Evolutionary conservation across 2,888 invertebrate species (phyloP).

Genomic region (Perdita meconis): DNA sequence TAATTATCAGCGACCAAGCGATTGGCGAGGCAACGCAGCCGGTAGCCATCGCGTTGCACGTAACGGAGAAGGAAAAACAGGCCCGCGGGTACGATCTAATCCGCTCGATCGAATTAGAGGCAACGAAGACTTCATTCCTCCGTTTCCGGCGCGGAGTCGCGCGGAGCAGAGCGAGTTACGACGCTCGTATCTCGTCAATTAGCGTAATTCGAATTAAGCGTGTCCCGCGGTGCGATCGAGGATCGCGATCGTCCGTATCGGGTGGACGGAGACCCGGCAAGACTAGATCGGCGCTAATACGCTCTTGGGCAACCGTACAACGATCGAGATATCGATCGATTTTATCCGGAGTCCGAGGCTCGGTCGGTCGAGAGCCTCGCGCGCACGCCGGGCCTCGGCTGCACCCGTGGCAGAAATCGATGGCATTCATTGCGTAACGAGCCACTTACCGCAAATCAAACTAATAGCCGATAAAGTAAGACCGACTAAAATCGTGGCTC

Average conservation of each 20-base stretch:
- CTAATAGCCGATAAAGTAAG: conserved; percentile 75
- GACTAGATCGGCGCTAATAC: conserved; percentile 65
- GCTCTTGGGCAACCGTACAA: conserved; percentile 64
- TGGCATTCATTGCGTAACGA: conserved; percentile 79
- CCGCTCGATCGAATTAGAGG: conserved; percentile 44
- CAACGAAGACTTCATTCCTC: conserved; percentile 55
- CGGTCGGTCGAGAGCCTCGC: too few relatives aligned
- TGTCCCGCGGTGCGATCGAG: conserved; percentile 71
- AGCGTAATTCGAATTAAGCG: conserved; percentile 72
- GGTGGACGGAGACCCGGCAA: conserved; percentile 9
- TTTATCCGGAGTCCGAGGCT: conserved; percentile 60
- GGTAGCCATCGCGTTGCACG: not conserved
- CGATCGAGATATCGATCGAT: conserved; percentile 69
- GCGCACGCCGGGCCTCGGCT: not conserved
- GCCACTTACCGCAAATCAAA: conserved; percentile 78
- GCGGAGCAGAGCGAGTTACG: conserved; percentile 10
- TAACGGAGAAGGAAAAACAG: conserved; percentile 14
- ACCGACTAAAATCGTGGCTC: conserved; percentile 60
- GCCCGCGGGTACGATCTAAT: conserved; percentile 31
- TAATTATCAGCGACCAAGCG: not conserved
- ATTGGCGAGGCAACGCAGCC: not conserved
- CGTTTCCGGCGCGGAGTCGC: conserved; percentile 45
- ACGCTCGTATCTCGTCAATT: conserved; percentile 66
- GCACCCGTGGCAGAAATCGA: conserved; percentile 74
- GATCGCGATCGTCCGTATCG: conserved; percentile 52